Evolutionary conservation across 1,140 invertebrate genomes (phyloP), one percentile per base, ranked within the genome.

Genomic region (Tribolium castaneum): DNA sequence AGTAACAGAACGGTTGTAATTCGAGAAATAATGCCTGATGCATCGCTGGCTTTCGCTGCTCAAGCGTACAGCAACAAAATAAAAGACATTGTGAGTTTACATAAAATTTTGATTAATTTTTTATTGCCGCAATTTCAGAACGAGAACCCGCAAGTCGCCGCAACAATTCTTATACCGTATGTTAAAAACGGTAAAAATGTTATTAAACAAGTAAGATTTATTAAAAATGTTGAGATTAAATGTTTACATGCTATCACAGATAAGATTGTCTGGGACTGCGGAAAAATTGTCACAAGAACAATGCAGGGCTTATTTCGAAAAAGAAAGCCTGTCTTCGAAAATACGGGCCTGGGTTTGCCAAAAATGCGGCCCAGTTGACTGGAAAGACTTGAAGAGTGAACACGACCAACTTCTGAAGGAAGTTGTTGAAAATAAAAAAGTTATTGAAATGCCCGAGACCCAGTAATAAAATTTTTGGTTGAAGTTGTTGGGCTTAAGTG

Each of bases 21-120:
- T 6, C 82, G 87, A 30, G 81, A 87, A 39, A 83, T 88, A 7
- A 87, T 89, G 35, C 80, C 88, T 34, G 86, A 89, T 59, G 59
- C 25, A 88, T 88, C 19, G 89, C 90, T 75, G 85, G 89, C 16
- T 86, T 90, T 73, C 87, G 87, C 39, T 89, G 89, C 0, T 88
- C 90, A 45, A 83, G 76, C 19, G 82, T 87, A 3, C 3, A 89
- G 89, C 56, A 85, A 80, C 73, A 90, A 91, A 84, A 75, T 84
- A 2, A 81, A 85, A 2, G 84, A 90, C 70, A 80, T 90, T 79
- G 90, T 90, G 87, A 88, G 84, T 83, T 45, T 54, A 34, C 4
- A 19, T 35, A 39, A 22, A 16, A 19, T 16, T 5, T 22, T 34
- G 25, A 7, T 62, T 9, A 49, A 56, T 59, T 54, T 13, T 56